Evolutionary conservation across 2,113 vertebrate genomes (phyloP), one percentile per base, ranked within the genome.

Genomic region (Albula glossodonta): DNA sequence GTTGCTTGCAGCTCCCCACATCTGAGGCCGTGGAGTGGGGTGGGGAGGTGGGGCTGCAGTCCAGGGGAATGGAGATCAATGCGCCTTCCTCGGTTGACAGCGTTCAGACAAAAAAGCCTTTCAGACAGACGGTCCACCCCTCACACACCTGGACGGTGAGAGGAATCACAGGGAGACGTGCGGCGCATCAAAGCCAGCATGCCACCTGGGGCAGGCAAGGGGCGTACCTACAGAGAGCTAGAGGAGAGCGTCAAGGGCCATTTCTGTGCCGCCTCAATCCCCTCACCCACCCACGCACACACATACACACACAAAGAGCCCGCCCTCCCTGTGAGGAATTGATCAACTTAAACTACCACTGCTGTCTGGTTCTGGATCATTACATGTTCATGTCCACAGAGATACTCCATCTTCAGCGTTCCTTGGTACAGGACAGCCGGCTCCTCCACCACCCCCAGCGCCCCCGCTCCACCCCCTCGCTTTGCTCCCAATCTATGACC

Each of bases 91-190:
- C 94, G 92, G 91, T 92, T 97, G 97, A 97, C 95, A 97, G 96
- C 95, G 96, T 95, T 94, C 96, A 97, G 96, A 98, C 97, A 98
- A 97, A 98, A 96, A 93, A 93, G 92, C 93, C 95, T 97, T 95
- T 96, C 93, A 97, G 96, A 96, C 96, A 97, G 96, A 94, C 95
- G 96, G 96, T 92, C 95, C 96, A 94, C 94, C 96, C 97, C 97
- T 97, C 96, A 96, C 95, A 97, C 97, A 99, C 97, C 97, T 99
- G 98, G 96, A 94, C 87, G 91, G 89, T 90, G 88, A 92, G 87
- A 85, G 86, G 86, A 93, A 90, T 94, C 93, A 92, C 88, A 92
- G 91, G 90, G 88, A 91, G 90, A 90, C 88, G 88, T 25, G 82
- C 86, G 86, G 84, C 0, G 90, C 93, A 95, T 95, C 93, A 95